Conservation (phyloP, 1,140 invertebrate genomes). For the Drosophila littoralis region DNA sequence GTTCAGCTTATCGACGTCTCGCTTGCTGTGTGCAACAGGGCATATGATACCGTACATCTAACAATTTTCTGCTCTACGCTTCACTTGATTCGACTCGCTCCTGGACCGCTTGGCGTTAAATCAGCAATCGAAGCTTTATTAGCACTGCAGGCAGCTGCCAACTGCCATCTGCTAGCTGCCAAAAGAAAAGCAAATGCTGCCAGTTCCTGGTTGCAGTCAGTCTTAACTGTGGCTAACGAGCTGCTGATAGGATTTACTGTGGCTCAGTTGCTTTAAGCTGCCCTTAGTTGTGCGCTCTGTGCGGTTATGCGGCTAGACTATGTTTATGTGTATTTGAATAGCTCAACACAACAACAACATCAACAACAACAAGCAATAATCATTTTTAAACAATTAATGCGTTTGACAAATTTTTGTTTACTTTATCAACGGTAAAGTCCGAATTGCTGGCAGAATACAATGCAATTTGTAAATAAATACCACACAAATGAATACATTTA, state of each 20-base stretch:
- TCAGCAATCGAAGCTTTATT: slow-evolving; percentile 82
- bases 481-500: slow-evolving; percentile 39
- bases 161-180: slow-evolving; percentile 29
- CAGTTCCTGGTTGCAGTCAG: slow-evolving; percentile 35
- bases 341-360: slow-evolving; percentile 3
- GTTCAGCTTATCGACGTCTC: slow-evolving; percentile 73
- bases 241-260: slow-evolving; percentile 72
- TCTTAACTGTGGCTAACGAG: slow-evolving; percentile 68
- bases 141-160: slow-evolving; percentile 68
- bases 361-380: slow-evolving; percentile 41
- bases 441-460: slow-evolving; percentile 64
- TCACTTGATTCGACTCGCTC: slow-evolving; percentile 4
- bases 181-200: slow-evolving; percentile 31
- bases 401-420: slow-evolving; percentile 72
- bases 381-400: slow-evolving; percentile 78
- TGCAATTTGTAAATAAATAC: slow-evolving; percentile 74
- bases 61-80: slow-evolving; percentile 50
- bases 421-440: slow-evolving; percentile 60
- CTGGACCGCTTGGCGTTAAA: slow-evolving; percentile 63
- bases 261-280: slow-evolving; percentile 65
- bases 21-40: slow-evolving; percentile 61
- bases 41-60: slow-evolving; percentile 62
- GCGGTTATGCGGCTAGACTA: slow-evolving; percentile 21
- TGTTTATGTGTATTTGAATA: slow-evolving; percentile 4
- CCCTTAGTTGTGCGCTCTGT: slow-evolving; percentile 16